Evolutionary conservation across 92 coral and sea anemone species (phyloP).

Genomic region (Parazoanthus darwini): DNA sequence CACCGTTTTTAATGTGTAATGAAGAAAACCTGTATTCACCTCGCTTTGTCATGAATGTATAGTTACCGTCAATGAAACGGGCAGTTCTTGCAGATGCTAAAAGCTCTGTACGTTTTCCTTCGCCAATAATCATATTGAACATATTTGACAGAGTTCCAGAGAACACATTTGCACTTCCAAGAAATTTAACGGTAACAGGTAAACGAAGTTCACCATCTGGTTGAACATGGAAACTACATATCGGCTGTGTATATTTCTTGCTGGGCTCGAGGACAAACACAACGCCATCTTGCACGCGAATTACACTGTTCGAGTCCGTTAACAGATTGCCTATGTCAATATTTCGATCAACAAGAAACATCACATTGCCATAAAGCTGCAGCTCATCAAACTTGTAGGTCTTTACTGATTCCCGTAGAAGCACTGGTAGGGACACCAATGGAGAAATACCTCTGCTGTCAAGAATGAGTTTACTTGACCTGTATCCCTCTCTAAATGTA

Average conservation of each 20-base stretch:
- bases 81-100: conserved; percentile 68
- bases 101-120: conserved; percentile 49
- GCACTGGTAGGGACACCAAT: conserved; percentile 34
- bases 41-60: conserved; percentile 68
- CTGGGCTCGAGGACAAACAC: conserved; percentile 49
- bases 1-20: conserved; percentile 57
- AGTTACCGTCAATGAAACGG: conserved; percentile 67
- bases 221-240: conserved; percentile 63
- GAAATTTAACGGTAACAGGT: conserved; percentile 63
- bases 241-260: conserved; percentile 41
- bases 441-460: conserved; percentile 49
- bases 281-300: conserved; percentile 54
- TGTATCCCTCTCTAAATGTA: conserved; percentile 44
- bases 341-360: conserved; percentile 40
- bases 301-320: conserved; percentile 49
- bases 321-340: conserved; percentile 51
- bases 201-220: conserved; percentile 63
- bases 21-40: conserved; percentile 72
- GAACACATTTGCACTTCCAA: conserved; percentile 56
- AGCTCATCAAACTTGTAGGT: conserved; percentile 47
- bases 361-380: conserved; percentile 51
- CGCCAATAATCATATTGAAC: conserved; percentile 66
- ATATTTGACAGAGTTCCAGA: conserved; percentile 68
- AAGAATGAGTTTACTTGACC: conserved; percentile 45
- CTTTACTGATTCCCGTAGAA: conserved; percentile 50